Conservation (phyloP, 92 coral and sea anemone genomes). For the Siderastrea siderea region DNA sequence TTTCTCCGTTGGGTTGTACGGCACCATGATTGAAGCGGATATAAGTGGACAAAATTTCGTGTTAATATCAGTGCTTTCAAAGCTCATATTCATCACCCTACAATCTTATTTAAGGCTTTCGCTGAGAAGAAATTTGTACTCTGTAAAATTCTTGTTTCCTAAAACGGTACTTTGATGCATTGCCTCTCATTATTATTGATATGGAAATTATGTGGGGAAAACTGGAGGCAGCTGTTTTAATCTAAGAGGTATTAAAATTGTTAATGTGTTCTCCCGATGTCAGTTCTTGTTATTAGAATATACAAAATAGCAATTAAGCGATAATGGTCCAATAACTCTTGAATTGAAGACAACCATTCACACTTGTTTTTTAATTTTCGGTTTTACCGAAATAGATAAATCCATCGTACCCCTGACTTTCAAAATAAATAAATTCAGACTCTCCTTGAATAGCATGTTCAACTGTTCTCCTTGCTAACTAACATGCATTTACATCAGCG, state of each 20-base stretch:
- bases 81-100: background rate
- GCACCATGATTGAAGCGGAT: conserved; percentile 1
- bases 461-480: too few relatives aligned
- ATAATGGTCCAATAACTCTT: background rate
- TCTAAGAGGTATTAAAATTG: background rate
- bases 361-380: background rate
- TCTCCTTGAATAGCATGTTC: too few relatives aligned
- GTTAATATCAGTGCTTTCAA: background rate
- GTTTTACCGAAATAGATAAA: background rate
- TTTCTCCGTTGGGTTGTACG: conserved; percentile 2
- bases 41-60: background rate
- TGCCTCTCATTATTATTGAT: too few relatives aligned
- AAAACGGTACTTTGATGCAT: too few relatives aligned
- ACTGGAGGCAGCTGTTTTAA: background rate
- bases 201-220: background rate
- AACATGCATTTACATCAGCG: too few relatives aligned
- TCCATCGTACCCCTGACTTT: too few relatives aligned
- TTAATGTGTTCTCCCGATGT: background rate
- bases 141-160: too few relatives aligned
- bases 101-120: background rate
- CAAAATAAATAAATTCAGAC: too few relatives aligned
- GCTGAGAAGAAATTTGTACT: background rate
- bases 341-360: background rate
- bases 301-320: background rate
- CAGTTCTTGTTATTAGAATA: background rate